Evolutionary conservation across 2,797 vertebrate genomes (phyloP).

Genomic region (Helarctos malayanus): DNA sequence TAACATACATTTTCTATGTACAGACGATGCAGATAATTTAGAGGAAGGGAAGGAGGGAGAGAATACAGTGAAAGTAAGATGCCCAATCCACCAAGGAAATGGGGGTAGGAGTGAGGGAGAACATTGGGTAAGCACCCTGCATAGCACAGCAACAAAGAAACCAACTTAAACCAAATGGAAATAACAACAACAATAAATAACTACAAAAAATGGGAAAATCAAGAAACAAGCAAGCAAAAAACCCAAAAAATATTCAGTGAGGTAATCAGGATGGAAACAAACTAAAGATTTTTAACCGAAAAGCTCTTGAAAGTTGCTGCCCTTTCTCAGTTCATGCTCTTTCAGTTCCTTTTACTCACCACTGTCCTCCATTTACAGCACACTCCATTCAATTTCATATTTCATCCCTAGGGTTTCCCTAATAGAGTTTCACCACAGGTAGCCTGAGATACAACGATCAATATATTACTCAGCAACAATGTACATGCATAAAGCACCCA

Average conservation of each 20-base stretch:
- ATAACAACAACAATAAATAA: neutral
- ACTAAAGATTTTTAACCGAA: constrained; percentile 10
- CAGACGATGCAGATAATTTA: neutral
- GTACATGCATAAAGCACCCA: neutral
- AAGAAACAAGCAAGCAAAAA: neutral
- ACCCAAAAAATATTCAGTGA: neutral
- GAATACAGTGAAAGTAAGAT: neutral
- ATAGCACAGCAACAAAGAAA: neutral
- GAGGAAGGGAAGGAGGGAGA: neutral
- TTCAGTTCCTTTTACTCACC: neutral
- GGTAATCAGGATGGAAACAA: neutral
- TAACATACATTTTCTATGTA: neutral
- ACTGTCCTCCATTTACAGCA: neutral
- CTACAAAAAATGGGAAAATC: neutral
- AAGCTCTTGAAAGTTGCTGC: neutral
- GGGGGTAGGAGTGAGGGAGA: neutral
- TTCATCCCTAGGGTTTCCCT: neutral
- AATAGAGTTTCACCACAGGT: neutral
- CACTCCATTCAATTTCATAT: neutral
- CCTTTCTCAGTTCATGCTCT: neutral
- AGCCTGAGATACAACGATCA: neutral
- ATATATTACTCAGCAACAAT: neutral
- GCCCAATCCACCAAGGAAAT: rapidly evolving
- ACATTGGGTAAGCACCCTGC: neutral
- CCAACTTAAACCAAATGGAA: neutral